phyloP scores from a whole-genome alignment of 2,797 vertebrate genomes.

The Diceros bicornis region DNA sequence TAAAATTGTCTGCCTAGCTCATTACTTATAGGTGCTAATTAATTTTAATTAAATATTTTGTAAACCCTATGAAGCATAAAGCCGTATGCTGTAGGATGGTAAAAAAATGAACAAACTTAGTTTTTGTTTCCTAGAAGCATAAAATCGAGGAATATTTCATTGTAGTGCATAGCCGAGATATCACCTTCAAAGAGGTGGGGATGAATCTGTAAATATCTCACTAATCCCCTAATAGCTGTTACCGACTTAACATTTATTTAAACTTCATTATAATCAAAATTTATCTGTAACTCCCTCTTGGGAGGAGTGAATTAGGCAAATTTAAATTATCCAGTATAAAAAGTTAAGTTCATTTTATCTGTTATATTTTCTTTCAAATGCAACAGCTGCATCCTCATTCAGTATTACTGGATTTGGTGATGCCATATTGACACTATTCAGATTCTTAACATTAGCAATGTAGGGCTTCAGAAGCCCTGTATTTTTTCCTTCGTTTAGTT shows the following conservation, averaged over 20 bases:
- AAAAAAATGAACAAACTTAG: background rate
- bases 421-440: background rate
- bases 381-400: background rate
- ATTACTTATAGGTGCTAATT: background rate
- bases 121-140: conserved; percentile 3
- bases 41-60: background rate
- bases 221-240: background rate
- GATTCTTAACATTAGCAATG: background rate
- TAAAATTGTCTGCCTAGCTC: background rate
- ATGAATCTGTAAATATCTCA: background rate
- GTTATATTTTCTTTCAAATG: background rate
- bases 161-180: background rate
- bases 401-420: background rate
- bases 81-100: background rate
- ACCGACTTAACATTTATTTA: conserved; percentile 33
- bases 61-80: background rate
- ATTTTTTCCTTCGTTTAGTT: background rate
- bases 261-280: conserved; percentile 24
- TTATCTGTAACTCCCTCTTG: background rate
- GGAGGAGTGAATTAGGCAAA: background rate
- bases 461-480: background rate
- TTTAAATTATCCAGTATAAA: background rate
- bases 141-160: background rate
- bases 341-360: background rate
- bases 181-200: background rate